Evolutionary conservation across 2,888 invertebrate species (phyloP).

Genomic region (Druceiella hillmani): DNA sequence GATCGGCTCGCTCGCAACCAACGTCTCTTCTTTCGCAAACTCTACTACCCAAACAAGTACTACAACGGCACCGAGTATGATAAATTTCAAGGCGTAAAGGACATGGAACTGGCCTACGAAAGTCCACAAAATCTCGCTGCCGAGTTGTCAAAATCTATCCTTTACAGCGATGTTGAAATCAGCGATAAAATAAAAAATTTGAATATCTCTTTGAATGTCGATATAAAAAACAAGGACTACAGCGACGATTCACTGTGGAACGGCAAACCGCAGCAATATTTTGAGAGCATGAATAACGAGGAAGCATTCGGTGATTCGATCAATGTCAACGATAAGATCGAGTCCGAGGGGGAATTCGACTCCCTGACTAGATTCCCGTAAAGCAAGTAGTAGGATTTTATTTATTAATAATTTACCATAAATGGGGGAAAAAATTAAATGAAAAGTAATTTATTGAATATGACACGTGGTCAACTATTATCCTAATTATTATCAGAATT

Average conservation of each 20-base stretch:
- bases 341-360: too few relatives aligned
- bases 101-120: conserved; percentile 31
- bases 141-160: conserved; percentile 33
- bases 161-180: conserved; percentile 31
- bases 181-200: conserved; percentile 34
- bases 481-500: too few relatives aligned
- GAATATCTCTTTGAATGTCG: conserved; percentile 28
- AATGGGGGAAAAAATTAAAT: too few relatives aligned
- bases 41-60: conserved; percentile 4
- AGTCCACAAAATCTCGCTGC: conserved; percentile 37
- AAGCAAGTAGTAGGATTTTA: too few relatives aligned
- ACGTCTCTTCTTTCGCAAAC: conserved; percentile 26
- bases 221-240: conserved; percentile 32
- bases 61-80: too few relatives aligned
- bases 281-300: conserved; percentile 62
- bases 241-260: conserved; percentile 53
- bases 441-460: too few relatives aligned
- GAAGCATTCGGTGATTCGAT: too few relatives aligned
- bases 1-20: conserved; percentile 33
- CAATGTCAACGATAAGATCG: too few relatives aligned
- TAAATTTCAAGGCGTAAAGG: conserved; percentile 15
- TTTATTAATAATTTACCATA: too few relatives aligned
- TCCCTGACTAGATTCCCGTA: too few relatives aligned
- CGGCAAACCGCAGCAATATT: conserved; percentile 51
- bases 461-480: too few relatives aligned